Base-by-base conservation (phyloP, 2,113 vertebrate species). In the Perca flavescens region DNA sequence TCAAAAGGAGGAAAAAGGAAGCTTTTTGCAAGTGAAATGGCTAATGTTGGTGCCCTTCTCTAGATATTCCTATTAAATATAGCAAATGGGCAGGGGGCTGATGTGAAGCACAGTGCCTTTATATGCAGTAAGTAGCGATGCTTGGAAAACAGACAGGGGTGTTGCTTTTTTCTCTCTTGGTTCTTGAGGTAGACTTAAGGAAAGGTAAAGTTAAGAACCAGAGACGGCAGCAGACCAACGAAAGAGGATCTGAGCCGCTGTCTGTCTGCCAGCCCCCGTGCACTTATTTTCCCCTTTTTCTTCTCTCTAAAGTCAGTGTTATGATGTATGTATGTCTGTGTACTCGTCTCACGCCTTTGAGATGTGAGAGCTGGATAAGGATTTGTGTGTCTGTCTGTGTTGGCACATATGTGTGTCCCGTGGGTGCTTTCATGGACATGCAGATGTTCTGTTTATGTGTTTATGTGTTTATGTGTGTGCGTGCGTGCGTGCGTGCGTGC, bases 261-360 rank as follows among this genome's bases (percentile, higher is more conserved):
- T 84, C 77, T 72, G 83, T 60, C 80, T 62, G 60, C 68, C 47
- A n/a, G 66, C 76, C 65, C 54, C 52, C 17, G 12, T 46, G 65
- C 74, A 40, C 87, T 85, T 77, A 66, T 72, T 80, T 74, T 50
- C 74, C 68, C 36, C 62, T 25, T 74, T 82, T 62, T 58, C 64
- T 10, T 74, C 67, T 21, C 50, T 85, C 70, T 89, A 88, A 89
- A 77, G 82, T 80, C 25, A 1, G 13, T 64, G 73, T 79, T 74
- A 54, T 79, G 85, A 82, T 84, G 73, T 67, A 72, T 60, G 56
- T 43, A 43, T 57, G 66, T 65, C 77, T 76, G 75, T 68, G 79
- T 82, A 75, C 72, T 78, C 63, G 22, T 81, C 76, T 88, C 79
- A 53, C 58, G 61, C 80, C 71, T 83, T 40, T n/a, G 50, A 85